These are phyloP conservation scores for Sarotherodon lohbergeri DNA, from an alignment of 2,113 vertebrate genomes.

Conservation along the genomic window DNA sequence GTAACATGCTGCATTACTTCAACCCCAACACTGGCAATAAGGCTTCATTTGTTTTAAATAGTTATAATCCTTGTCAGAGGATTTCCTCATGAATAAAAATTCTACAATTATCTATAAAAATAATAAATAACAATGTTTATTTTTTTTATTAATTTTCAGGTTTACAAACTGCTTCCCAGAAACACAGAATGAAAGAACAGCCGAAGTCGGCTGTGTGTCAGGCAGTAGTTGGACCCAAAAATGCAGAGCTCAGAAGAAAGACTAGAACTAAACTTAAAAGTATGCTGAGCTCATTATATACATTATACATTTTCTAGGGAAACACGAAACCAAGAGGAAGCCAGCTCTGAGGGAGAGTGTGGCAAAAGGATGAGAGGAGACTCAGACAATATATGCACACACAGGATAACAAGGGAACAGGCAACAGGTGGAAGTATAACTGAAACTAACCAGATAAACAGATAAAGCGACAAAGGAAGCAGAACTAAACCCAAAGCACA, in stretches of 20 bases:
- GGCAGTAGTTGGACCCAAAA: neutral
- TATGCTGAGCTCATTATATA: neutral
- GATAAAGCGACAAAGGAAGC: neutral
- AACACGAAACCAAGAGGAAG: neutral
- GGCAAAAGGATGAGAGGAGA: neutral
- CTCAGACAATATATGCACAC: neutral
- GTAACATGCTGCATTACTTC: neutral
- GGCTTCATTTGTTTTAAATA: rapidly evolving
- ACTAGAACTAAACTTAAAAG: neutral
- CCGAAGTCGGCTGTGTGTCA: neutral
- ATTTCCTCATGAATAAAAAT: neutral
- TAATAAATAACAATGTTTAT: neutral
- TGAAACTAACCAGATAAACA: neutral
- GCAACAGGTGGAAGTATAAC: neutral
- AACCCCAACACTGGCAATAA: neutral
- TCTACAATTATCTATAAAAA: neutral
- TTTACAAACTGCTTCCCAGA: neutral
- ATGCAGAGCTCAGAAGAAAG: neutral
- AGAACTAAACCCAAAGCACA: neutral
- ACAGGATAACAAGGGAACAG: neutral
- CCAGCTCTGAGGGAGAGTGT: neutral
- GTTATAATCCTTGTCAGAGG: neutral
- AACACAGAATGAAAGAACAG: neutral
- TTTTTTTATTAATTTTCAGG: neutral
- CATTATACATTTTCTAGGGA: neutral